A percentile compares a stretch with the other conserved stretches of the same genome.
Conservation (phyloP, 1,140 invertebrate genomes). For the Macrobrachium nipponense region DNA sequence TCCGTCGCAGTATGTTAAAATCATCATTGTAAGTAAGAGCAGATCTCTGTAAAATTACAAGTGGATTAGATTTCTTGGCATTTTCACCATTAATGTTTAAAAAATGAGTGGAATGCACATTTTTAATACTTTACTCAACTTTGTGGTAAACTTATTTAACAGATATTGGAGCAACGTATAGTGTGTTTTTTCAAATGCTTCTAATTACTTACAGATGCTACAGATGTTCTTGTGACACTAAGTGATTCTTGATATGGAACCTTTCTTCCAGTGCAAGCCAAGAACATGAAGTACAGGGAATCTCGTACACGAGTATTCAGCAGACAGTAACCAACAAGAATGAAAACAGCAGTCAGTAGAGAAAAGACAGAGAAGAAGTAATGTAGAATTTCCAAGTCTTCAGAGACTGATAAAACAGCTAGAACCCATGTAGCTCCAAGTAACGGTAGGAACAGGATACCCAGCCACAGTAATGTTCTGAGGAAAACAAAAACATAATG, state of each 20-base stretch:
- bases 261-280: conserved; percentile 85
- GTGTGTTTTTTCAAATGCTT: conserved; percentile 13
- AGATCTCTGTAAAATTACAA: conserved; percentile 74
- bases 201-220: conserved; percentile 29
- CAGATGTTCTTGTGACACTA: conserved; percentile 68
- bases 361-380: conserved; percentile 80
- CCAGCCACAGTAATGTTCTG: conserved; percentile 87
- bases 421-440: conserved; percentile 84
- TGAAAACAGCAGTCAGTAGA: conserved; percentile 80
- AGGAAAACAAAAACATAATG: conserved; percentile 64
- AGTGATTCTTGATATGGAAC: conserved; percentile 75
- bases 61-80: neutral
- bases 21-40: conserved; percentile 85
- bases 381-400: conserved; percentile 78
- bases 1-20: conserved; percentile 76
- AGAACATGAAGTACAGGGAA: conserved; percentile 75
- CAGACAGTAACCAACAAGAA: conserved; percentile 85
- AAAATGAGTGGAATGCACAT: too few relatives aligned
- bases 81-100: neutral
- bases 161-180: neutral
- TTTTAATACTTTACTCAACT: too few relatives aligned
- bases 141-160: conserved; percentile 30
- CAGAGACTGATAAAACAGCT: conserved; percentile 83
- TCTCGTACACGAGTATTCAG: conserved; percentile 82
- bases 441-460: conserved; percentile 82